Evolutionary conservation across 2,113 vertebrate species (phyloP).

Genomic region (Megaptera novaeangliae): DNA sequence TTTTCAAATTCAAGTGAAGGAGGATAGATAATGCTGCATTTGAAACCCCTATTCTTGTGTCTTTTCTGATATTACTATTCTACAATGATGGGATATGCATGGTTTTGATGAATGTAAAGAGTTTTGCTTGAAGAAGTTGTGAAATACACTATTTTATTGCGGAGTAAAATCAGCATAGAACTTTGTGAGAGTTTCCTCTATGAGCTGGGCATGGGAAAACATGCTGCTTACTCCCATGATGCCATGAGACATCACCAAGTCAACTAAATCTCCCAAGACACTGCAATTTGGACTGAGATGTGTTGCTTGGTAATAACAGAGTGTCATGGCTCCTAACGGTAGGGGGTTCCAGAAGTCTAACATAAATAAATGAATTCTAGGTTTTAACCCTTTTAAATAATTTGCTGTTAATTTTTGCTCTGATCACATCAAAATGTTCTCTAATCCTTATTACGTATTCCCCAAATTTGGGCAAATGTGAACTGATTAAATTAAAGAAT

Average conservation of each 20-base stretch:
- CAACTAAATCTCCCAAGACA: neutral
- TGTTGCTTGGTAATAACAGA: neutral
- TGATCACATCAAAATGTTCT: neutral
- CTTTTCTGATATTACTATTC: neutral
- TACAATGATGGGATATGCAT: neutral
- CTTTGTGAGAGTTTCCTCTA: neutral
- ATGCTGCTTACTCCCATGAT: neutral
- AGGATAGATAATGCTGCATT: neutral
- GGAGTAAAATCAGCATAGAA: neutral
- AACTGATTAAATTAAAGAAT: neutral
- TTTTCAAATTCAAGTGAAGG: neutral
- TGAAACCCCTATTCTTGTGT: neutral
- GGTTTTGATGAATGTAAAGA: neutral
- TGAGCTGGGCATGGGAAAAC: neutral
- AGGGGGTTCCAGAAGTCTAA: neutral
- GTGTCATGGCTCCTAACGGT: neutral
- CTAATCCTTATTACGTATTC: neutral
- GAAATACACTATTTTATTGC: neutral
- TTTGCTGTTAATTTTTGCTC: neutral
- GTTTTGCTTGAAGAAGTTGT: neutral
- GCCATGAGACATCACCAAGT: neutral
- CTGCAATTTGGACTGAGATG: neutral
- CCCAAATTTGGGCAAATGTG: neutral
- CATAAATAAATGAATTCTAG: neutral
- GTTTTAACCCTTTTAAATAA: neutral